A percentile compares a stretch with the other conserved stretches of the same genome.
These are phyloP conservation scores for Papilio demoleus DNA, from an alignment of 2,888 invertebrate species.

Conservation along the genomic window DNA sequence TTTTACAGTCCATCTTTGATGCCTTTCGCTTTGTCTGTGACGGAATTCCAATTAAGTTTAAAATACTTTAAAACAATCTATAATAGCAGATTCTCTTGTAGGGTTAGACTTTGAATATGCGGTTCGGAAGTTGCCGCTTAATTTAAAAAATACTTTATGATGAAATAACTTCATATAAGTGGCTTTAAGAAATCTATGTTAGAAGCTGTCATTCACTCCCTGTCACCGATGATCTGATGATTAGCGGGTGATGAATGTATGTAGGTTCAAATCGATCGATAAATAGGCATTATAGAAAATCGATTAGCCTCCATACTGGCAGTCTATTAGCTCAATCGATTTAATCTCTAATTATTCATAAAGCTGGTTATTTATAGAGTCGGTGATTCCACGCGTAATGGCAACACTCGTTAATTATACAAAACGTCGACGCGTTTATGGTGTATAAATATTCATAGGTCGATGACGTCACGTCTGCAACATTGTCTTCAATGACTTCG, in stretches of 20 bases:
- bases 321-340: constrained; percentile 43
- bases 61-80: too few relatives aligned
- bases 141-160: neutral
- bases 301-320: constrained; percentile 25
- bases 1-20: too few relatives aligned
- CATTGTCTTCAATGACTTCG: neutral
- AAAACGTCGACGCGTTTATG: constrained; percentile 76
- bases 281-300: constrained; percentile 23
- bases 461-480: constrained; percentile 19
- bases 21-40: too few relatives aligned
- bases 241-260: constrained; percentile 15
- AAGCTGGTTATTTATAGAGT: constrained; percentile 59
- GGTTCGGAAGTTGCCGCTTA: neutral
- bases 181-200: neutral
- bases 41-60: too few relatives aligned
- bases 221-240: constrained; percentile 13
- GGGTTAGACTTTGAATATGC: too few relatives aligned
- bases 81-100: too few relatives aligned
- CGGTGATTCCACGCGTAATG: constrained; percentile 63
- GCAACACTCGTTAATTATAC: constrained; percentile 75
- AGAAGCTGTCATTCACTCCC: neutral
- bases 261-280: constrained; percentile 4
- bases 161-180: neutral
- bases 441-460: constrained; percentile 67
- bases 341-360: constrained; percentile 60